Conservation (phyloP, 2,888 invertebrate genomes). For the Eubasilissa splendida region DNA sequence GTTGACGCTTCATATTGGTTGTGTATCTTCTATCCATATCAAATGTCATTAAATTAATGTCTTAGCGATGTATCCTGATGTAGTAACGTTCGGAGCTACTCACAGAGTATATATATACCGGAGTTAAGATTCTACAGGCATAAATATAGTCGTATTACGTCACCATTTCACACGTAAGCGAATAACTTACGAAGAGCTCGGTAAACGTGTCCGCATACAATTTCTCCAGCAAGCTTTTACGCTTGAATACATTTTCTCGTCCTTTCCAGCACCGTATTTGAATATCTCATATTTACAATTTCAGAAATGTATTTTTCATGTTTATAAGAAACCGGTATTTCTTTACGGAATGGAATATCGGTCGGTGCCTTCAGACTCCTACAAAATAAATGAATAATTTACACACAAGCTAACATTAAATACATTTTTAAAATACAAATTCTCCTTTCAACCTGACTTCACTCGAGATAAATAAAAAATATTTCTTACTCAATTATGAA, state of each 20-base stretch:
- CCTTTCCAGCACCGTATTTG: constrained; percentile 5
- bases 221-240: constrained; percentile 23
- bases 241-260: constrained; percentile 30
- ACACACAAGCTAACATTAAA: background rate
- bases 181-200: constrained; percentile 15
- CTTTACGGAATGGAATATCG: background rate
- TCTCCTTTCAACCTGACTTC: background rate
- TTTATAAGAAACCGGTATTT: constrained; percentile 15
- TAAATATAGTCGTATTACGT: background rate
- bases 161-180: constrained; percentile 2
- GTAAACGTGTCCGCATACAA: constrained; percentile 14
- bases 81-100: too few species aligned
- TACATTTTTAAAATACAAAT: background rate
- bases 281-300: constrained; percentile 35
- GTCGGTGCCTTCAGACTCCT: too few species aligned
- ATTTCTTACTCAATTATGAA: background rate
- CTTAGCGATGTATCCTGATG: too few species aligned
- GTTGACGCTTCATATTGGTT: too few species aligned
- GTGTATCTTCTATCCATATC: too few species aligned
- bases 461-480: background rate
- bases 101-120: too few species aligned
- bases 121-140: too few species aligned
- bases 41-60: too few species aligned
- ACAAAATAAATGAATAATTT: too few species aligned
- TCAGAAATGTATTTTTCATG: constrained; percentile 34